Conservation (phyloP, 2,888 invertebrate genomes). For the Agriopis marginaria region DNA sequence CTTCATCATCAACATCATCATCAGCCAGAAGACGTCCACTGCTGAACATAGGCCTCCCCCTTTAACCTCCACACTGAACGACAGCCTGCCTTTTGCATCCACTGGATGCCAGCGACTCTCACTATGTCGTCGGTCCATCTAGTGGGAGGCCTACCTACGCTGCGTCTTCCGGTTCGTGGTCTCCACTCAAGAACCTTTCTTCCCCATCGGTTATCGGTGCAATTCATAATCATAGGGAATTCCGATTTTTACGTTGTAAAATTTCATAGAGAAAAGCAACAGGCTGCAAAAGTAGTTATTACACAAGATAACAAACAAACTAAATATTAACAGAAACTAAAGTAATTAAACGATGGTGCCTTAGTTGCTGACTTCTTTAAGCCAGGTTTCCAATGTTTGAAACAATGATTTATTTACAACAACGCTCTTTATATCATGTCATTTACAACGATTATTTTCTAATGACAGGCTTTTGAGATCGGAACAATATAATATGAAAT, state of each 20-base stretch:
- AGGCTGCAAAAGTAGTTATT: constrained; percentile 11
- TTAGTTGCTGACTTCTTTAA: constrained; percentile 2
- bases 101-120: too few species aligned
- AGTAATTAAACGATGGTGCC: constrained; percentile 6
- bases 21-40: too few species aligned
- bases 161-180: too few species aligned
- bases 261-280: constrained; percentile 14
- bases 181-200: too few species aligned
- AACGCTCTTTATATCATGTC: not conserved
- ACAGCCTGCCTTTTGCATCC: too few species aligned
- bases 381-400: not conserved
- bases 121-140: too few species aligned
- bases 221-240: not conserved
- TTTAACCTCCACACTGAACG: too few species aligned
- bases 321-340: constrained; percentile 13
- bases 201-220: too few species aligned
- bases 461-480: not conserved
- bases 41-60: too few species aligned
- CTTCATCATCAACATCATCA: too few species aligned
- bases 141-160: too few species aligned
- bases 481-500: too few species aligned
- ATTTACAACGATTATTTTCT: not conserved
- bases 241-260: not conserved
- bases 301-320: constrained; percentile 11
- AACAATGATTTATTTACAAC: not conserved